Evolutionary conservation across 2,113 vertebrate species (phyloP).

Genomic region (Sander lucioperca): DNA sequence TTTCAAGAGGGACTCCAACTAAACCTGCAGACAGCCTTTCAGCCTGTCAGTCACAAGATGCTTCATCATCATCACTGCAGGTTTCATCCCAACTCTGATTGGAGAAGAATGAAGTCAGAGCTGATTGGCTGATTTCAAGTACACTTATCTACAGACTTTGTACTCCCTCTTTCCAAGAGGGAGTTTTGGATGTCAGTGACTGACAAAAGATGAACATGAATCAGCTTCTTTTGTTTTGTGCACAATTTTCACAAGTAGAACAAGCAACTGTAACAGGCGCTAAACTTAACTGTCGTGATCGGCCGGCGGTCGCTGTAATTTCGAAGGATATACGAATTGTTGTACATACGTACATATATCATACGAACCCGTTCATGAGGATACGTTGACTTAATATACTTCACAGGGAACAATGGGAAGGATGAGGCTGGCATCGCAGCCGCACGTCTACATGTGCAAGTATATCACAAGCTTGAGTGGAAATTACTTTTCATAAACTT

Average conservation of each 20-base stretch:
- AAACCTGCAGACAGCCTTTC: not conserved
- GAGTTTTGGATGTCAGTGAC: not conserved
- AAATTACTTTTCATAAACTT: not conserved
- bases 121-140: not conserved
- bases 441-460: not conserved
- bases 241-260: not conserved
- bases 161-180: no score
- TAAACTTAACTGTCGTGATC: no score
- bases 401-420: no score
- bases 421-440: no score
- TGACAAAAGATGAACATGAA: not conserved
- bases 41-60: not conserved
- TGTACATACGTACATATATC: no score
- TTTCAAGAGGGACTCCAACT: not conserved
- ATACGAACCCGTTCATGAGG: no score
- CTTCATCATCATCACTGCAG: not conserved
- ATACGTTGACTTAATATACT: no score
- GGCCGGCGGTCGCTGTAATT: no score
- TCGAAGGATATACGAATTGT: no score
- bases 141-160: not conserved
- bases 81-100: not conserved
- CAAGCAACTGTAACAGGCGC: no score
- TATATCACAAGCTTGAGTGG: not conserved
- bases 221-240: not conserved
- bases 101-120: not conserved